These are phyloP conservation scores for Megalurothrips usitatus DNA, from an alignment of 2,888 invertebrate genomes.

Conservation along the genomic window DNA sequence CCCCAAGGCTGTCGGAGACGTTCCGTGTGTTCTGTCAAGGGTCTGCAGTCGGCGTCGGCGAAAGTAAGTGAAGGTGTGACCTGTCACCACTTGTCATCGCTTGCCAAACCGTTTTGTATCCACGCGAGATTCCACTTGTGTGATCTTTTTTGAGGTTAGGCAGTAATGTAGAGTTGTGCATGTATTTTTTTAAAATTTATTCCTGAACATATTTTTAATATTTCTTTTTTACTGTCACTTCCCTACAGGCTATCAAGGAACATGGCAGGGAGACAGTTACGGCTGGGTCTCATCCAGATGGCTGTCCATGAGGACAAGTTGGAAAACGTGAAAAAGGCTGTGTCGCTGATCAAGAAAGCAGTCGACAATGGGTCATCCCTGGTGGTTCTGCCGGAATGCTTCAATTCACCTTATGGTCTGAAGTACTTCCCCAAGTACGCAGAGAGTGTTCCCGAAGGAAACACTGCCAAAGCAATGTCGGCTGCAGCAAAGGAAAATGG, in stretches of 20 bases:
- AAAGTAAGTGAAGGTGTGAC: too few relatives aligned
- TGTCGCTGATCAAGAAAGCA: slow-evolving; percentile 65
- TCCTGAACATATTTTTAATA: too few relatives aligned
- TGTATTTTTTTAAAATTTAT: too few relatives aligned
- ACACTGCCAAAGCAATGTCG: slow-evolving; percentile 67
- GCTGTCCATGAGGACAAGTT: slow-evolving; percentile 69
- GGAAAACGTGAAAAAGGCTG: slow-evolving; percentile 69
- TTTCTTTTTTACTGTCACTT: background rate
- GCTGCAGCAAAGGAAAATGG: slow-evolving; percentile 68
- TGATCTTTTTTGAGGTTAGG: background rate
- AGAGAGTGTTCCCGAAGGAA: slow-evolving; percentile 74
- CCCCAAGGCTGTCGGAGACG: too few relatives aligned
- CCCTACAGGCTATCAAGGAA: background rate
- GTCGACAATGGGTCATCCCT: slow-evolving; percentile 59
- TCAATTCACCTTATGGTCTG: slow-evolving; percentile 89
- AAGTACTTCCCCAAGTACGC: slow-evolving; percentile 80
- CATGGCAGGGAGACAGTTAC: slow-evolving; percentile 44
- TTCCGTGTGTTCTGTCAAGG: too few relatives aligned
- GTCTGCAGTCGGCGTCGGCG: too few relatives aligned
- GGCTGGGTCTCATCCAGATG: slow-evolving; percentile 78
- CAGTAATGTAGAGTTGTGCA: too few relatives aligned
- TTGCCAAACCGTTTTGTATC: too few relatives aligned
- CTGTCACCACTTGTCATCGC: too few relatives aligned
- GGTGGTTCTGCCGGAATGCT: slow-evolving; percentile 76
- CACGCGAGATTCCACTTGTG: too few relatives aligned